Conservation (phyloP, 2,113 vertebrate genomes). For the Echinops telfairi region DNA sequence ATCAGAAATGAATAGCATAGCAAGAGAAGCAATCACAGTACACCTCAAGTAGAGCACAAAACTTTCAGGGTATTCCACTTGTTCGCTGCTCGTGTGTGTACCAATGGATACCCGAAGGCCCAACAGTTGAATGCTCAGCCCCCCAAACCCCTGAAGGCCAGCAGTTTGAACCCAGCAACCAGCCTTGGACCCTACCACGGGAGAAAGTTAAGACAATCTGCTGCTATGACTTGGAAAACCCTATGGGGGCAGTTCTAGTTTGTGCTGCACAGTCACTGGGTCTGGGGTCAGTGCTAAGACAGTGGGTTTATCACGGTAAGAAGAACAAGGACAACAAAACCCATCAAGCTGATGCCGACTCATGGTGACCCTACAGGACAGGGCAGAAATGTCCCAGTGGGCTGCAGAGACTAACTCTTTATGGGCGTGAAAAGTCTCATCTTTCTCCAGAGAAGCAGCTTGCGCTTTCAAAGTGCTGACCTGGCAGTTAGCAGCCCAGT, state of each 20-base stretch:
- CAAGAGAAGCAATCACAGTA: conserved; percentile 76
- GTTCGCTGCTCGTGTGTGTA: not conserved
- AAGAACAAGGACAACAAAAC: not conserved
- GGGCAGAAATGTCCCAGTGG: too few species aligned
- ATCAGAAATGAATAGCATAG: conserved; percentile 74
- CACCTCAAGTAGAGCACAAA: conserved; percentile 63
- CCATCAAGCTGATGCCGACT: too few species aligned
- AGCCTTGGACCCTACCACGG: not conserved
- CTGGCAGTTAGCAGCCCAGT: too few species aligned
- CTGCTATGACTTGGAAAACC: not conserved
- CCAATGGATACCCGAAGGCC: not conserved
- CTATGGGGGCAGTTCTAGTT: not conserved
- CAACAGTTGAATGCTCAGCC: not conserved
- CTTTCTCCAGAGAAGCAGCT: too few species aligned
- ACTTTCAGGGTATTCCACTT: conserved; percentile 66
- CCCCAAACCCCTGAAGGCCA: not conserved
- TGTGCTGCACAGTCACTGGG: not conserved
- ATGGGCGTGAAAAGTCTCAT: too few species aligned
- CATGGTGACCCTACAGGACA: too few species aligned
- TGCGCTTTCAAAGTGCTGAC: too few species aligned
- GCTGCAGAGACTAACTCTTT: too few species aligned
- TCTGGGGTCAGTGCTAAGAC: not conserved
- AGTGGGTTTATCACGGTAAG: accelerated
- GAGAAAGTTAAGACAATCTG: not conserved
- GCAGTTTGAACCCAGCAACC: not conserved